Base-by-base conservation (phyloP, 2,113 vertebrate species). In the Cromileptes altivelis region DNA sequence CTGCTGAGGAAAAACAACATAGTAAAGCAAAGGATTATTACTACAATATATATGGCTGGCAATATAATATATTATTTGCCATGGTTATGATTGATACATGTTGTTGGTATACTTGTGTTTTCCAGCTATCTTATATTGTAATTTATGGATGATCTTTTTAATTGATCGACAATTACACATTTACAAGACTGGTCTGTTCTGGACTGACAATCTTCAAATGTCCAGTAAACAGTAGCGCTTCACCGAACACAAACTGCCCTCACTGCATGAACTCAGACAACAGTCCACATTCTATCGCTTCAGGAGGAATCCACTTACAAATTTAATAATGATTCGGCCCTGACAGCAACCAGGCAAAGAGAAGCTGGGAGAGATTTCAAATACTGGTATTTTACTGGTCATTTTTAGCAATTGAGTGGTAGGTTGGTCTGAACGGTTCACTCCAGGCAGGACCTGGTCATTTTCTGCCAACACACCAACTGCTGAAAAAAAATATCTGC, bases 1-100 rank as follows among this genome's bases (percentile, higher is more conserved):
- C 50, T 47, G 62, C 67, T 53, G 71, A 78, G 76, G 37, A 86
- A 84, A 82, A 78, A 84, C n/a, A 67, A 64, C 73, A 65, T 10
- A 50, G 55, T 45, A 40, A 60, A 81, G 33, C 74, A 60, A n/a
- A 69, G 55, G 65, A 67, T 82, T 50, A 70, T 19, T 49, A n/a
- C 37, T 49, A 52, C 12, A 37, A 2, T 40, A 61, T 50, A 18
- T 49, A 61, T 61, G 60, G 57, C 45, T 72, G 65, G 3, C 50
- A 49, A 37, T 49, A 21, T 56, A 4, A 27, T 67, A 61, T 61
- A 47, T 71, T 2, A 71, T 60, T 78, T 73, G 10, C 25, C 4
- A 52, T 11, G 18, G 37, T 56, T 69, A 17, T 27, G 55, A n/a
- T 60, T 53, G 25, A 73, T 23, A 53, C 25, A 56, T 76, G 37